phyloP scores from a whole-genome alignment of 2,113 vertebrate species.

The Planiliza haematocheilus region DNA sequence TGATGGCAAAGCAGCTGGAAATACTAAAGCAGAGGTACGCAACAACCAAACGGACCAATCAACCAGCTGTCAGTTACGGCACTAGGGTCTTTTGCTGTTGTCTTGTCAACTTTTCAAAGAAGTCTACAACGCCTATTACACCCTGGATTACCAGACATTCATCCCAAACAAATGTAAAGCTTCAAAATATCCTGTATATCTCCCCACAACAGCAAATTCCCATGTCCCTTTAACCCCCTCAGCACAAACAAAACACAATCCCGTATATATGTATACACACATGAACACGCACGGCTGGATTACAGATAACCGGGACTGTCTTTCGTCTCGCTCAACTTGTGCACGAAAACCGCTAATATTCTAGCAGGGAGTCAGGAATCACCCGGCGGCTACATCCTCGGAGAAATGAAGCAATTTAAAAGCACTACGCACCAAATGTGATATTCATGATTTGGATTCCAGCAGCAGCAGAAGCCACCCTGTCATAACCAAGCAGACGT shows the following conservation, averaged over 20 bases:
- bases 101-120: no score
- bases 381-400: conserved; percentile 64
- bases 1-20: no score
- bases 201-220: conserved; percentile 23
- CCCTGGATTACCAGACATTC: conserved; percentile 24
- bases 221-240: conserved; percentile 27
- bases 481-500: conserved; percentile 73
- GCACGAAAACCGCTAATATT: conserved; percentile 73
- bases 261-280: conserved; percentile 6
- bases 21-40: no score
- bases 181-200: conserved; percentile 16
- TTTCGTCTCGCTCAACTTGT: conserved; percentile 52
- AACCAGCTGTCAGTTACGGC: no score
- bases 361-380: conserved; percentile 66
- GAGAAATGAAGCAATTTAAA: conserved; percentile 83
- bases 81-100: no score
- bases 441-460: conserved; percentile 82
- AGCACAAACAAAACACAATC: conserved; percentile 32
- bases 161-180: conserved; percentile 20
- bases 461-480: conserved; percentile 65
- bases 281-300: conserved; percentile 34
- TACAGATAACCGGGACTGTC: conserved; percentile 53
- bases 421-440: conserved; percentile 78
- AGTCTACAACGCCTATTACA: no score
- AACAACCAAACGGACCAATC: no score